Evolutionary conservation across 2,797 vertebrate species (phyloP), one percentile per base, ranked within the genome.

Genomic region (Falco naumanni): DNA sequence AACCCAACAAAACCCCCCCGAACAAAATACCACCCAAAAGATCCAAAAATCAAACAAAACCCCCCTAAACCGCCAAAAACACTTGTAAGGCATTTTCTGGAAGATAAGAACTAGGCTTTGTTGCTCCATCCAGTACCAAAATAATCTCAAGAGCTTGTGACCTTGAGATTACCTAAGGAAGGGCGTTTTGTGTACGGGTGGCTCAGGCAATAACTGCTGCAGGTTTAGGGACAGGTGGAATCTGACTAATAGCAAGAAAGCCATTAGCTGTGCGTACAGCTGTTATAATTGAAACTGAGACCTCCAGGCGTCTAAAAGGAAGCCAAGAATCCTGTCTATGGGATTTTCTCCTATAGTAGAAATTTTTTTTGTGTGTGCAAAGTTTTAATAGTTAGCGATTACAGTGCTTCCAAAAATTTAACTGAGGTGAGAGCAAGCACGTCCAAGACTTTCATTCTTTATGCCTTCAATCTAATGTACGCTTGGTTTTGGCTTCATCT

Each of bases 231-330:
- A 76, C 84, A 84, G 95, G 91, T 89, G 95, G 89, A 82, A 72
- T 74, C 83, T 92, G 85, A 90, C 81, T 90, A 89, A 91, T 59
- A 84, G 77, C 82, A 93, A 82, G 77, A 72, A 93, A 88, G 61
- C 81, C 57, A 74, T 91, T 89, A 95, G 76, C 76, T 68, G 4
- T 29, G 45, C 93, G 84, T 39, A 54, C 65, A 81, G 76, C 79
- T 5, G 0, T 65, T 85, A 14, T 48, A 93, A 94, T 83, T 93
- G 87, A 84, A 95, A 76, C 15, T 1, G 47, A 60, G 66, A 69
- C 85, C 87, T 93, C 71, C 50, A 54, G 96, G 84, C 84, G 78
- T 29, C 69, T 57, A 75, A 26, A 33, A 54, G 26, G 87, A 65
- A 91, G 82, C 59, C 89, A 86, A 59, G 75, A 89, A 74, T 83